Conservation (phyloP, 2,888 invertebrate species). For the Drosophila multiciliata region DNA sequence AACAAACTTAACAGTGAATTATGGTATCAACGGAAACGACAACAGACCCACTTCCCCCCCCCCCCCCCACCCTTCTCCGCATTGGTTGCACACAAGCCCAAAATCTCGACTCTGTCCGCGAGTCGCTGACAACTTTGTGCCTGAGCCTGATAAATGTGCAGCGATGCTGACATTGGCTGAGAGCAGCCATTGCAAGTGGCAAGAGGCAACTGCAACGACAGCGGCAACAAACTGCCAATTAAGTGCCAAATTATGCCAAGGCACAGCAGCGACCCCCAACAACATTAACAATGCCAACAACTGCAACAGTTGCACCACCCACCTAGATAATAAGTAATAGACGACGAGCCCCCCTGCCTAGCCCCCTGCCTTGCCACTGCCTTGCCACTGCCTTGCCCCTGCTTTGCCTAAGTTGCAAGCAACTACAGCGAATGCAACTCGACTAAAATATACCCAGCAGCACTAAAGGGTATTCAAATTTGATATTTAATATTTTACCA, state of each 20-base stretch:
- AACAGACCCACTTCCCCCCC: background rate
- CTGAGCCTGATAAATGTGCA: slow-evolving; percentile 72
- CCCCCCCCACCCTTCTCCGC: background rate
- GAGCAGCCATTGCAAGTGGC: background rate
- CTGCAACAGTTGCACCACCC: slow-evolving; percentile 8
- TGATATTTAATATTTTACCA: background rate
- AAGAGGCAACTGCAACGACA: slow-evolving; percentile 13
- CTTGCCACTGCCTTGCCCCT: background rate
- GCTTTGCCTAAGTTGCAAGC: background rate
- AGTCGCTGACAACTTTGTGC: slow-evolving; percentile 41
- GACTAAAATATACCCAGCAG: slow-evolving; percentile 32
- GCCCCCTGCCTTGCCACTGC: no score
- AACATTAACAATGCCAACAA: slow-evolving; percentile 24
- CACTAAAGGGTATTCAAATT: background rate
- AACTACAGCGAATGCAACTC: background rate
- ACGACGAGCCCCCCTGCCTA: no score
- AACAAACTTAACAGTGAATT: slow-evolving; percentile 20
- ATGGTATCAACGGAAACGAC: slow-evolving; percentile 36
- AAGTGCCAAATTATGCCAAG: slow-evolving; percentile 75
- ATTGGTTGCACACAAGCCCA: background rate
- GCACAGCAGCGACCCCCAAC: slow-evolving; percentile 22
- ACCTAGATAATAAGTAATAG: background rate
- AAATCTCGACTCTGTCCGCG: background rate
- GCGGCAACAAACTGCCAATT: slow-evolving; percentile 69
- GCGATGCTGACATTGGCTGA: background rate